Evolutionary conservation across 2,113 vertebrate genomes (phyloP).

Genomic region (Ceyx cyanopectus): DNA sequence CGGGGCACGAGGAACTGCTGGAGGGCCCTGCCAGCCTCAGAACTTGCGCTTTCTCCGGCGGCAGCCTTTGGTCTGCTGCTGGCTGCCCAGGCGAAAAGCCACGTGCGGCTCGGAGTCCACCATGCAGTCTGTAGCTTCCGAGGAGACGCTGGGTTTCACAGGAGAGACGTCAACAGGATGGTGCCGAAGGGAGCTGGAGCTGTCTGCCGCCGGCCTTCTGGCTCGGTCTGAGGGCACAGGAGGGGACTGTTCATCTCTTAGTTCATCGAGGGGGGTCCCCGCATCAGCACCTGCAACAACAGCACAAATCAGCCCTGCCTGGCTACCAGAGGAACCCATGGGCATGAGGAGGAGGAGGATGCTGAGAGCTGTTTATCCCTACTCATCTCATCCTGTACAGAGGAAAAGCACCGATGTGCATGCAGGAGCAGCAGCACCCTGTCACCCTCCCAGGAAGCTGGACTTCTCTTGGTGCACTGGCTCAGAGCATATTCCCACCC

Average conservation of each 20-base stretch:
- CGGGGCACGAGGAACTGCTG: fast-evolving
- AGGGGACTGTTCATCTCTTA: conserved; percentile 6
- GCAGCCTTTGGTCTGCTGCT: conserved; percentile 65
- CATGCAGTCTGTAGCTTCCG: conserved; percentile 79
- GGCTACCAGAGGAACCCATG: fast-evolving
- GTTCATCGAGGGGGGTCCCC: conserved; percentile 1
- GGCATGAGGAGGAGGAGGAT: neutral
- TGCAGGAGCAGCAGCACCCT: neutral
- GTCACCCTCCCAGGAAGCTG: neutral
- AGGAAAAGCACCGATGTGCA: fast-evolving
- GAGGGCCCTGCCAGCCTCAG: conserved; percentile 32
- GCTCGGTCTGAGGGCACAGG: neutral
- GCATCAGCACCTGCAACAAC: conserved; percentile 65
- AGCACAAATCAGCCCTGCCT: neutral
- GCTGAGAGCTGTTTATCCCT: neutral
- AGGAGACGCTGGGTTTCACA: conserved; percentile 80
- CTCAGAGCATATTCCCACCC: neutral
- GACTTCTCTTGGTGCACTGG: neutral
- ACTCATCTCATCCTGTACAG: fast-evolving
- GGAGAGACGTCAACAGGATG: conserved; percentile 75
- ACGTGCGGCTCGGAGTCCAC: conserved; percentile 79
- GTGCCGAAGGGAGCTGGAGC: neutral
- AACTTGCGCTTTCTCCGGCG: conserved; percentile 72
- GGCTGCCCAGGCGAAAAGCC: conserved; percentile 35
- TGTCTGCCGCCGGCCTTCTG: neutral